A percentile compares a stretch with the other conserved stretches of the same genome.
Evolutionary conservation across 2,888 invertebrate species (phyloP).

Genomic region (Drosophila ustulata): DNA sequence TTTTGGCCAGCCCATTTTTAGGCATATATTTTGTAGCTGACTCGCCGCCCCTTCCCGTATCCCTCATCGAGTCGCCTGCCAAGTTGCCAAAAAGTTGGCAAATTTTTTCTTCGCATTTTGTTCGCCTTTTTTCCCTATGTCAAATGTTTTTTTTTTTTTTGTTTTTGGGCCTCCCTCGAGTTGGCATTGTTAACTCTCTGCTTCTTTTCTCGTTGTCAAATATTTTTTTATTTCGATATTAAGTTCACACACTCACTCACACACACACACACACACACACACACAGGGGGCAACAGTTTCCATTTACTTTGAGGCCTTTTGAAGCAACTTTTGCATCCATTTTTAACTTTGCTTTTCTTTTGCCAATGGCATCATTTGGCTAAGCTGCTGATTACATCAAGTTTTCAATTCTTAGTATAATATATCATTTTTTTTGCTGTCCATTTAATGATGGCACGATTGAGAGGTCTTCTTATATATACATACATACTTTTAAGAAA

Average conservation of each 20-base stretch:
- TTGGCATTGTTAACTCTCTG: constrained; percentile 31
- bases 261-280: constrained; percentile 3
- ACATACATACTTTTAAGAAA: too few relatives aligned
- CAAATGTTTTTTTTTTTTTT: constrained; percentile 21
- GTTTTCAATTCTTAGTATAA: constrained; percentile 10
- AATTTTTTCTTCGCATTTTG: constrained; percentile 16
- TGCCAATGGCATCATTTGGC: constrained; percentile 41
- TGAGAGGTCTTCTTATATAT: too few relatives aligned
- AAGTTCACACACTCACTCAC: constrained; percentile 23
- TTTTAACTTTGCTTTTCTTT: constrained; percentile 6
- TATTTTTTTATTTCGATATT: constrained; percentile 62
- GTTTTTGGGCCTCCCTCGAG: constrained; percentile 17
- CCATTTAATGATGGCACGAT: too few relatives aligned
- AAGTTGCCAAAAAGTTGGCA: constrained; percentile 48
- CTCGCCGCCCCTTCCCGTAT: neutral
- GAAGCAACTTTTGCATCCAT: constrained; percentile 8
- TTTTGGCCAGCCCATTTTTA: constrained; percentile 64
- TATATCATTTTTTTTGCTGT: neutral
- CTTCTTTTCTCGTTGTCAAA: constrained; percentile 38
- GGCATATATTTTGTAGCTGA: constrained; percentile 52
- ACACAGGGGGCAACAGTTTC: constrained; percentile 10
- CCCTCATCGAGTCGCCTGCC: neutral
- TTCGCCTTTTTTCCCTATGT: constrained; percentile 31
- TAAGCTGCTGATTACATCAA: constrained; percentile 40
- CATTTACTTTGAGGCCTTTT: constrained; percentile 8